Base-by-base conservation (phyloP, 2,113 vertebrate genomes). In the Petrocephalus zakoni region DNA sequence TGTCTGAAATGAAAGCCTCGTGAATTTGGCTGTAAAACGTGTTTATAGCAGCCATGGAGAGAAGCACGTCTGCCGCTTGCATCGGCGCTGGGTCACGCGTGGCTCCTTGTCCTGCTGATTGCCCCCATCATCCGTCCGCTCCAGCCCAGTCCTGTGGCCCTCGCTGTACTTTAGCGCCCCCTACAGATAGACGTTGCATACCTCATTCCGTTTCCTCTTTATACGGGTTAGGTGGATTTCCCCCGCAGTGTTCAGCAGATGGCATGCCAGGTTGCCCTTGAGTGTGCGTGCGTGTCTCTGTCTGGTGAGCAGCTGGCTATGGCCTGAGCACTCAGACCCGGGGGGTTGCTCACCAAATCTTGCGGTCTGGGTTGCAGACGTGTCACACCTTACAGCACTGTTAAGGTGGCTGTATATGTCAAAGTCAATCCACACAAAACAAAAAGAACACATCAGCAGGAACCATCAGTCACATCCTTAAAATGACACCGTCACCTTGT, bases 21-120 rank as follows among this genome's bases (percentile, higher is more conserved):
- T 37, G 52, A 88, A 53, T 55, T 21, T 53, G 4, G 4, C 46
- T 25, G 13, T 49, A 87, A 87, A 87, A 47, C 2, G 46, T 72
- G 49, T 37, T 49, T 78, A 53, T 17, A 29, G 47, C 34, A 25
- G 17, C 52, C 11, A 15, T 81, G 51, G 53, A 21, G 8, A 13
- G 87, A 87, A 46, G 88, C 86, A 29, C 25, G 68, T 49, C 55
- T 75, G 78, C 87, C 37, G 42, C 29, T 19, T 81, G 47, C 29
- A 47, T 37, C 11, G 42, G 51, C 47, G n/a, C 49, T 49, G 64
- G 17, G 17, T 34, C 87, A 29, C 11, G 8, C 29, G 4, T 2
- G 83, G 72, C 19, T 49, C 88, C 89, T 88, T 88, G 61, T 55
- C 4, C 68, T 88, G 19, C 22, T 42, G 49, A 47, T 64, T 2